Conservation (phyloP, 2,888 invertebrate genomes). For the Onthophagus sagittarius region DNA sequence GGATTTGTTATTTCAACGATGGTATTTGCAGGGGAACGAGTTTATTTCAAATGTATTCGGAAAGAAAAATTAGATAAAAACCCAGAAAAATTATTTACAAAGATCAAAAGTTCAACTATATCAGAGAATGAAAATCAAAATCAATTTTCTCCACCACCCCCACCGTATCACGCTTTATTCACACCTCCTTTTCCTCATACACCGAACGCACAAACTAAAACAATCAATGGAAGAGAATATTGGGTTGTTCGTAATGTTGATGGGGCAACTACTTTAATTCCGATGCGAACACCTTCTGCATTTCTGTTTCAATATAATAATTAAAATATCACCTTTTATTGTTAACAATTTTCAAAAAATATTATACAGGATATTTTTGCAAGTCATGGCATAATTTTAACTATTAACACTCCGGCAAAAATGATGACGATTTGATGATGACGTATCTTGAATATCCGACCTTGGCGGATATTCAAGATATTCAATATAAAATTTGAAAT, state of each 20-base stretch:
- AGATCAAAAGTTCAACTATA: slow-evolving; percentile 1
- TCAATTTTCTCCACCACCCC: slow-evolving; percentile 52
- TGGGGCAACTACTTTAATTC: slow-evolving; percentile 67
- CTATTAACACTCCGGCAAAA: no score
- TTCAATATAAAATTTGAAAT: no score
- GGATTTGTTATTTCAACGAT: slow-evolving; percentile 65
- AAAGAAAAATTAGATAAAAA: not conserved
- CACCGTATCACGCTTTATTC: slow-evolving; percentile 63
- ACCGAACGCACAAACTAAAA: slow-evolving; percentile 50
- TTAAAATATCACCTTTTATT: slow-evolving; percentile 26
- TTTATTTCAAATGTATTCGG: slow-evolving; percentile 10
- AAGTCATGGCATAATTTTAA: no score
- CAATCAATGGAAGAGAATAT: slow-evolving; percentile 75
- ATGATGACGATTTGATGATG: no score
- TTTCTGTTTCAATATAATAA: slow-evolving; percentile 64
- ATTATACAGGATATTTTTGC: no score
- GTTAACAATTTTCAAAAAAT: not conserved
- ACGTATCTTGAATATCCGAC: no score
- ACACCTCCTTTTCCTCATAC: slow-evolving; percentile 44
- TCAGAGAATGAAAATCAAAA: slow-evolving; percentile 6
- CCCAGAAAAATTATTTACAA: slow-evolving; percentile 7
- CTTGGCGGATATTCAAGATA: no score
- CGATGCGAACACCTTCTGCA: slow-evolving; percentile 72
- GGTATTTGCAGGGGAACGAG: slow-evolving; percentile 64
- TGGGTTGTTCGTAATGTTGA: slow-evolving; percentile 60